Evolutionary conservation across 2,888 invertebrate genomes (phyloP).

Genomic region (Calliphora vomitoria): DNA sequence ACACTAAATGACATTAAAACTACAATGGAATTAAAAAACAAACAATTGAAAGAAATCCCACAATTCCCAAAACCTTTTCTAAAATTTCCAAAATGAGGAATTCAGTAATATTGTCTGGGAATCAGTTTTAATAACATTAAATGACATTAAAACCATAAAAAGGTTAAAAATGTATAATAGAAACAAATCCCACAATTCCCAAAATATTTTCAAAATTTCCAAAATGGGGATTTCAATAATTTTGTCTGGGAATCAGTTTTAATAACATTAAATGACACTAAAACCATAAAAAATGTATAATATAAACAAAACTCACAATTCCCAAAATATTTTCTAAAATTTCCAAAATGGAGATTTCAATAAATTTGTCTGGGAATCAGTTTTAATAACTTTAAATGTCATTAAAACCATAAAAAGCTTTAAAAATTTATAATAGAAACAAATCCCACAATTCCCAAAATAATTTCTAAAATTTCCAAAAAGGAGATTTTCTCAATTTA

Average conservation of each 20-base stretch:
- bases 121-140: neutral
- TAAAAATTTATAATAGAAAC: neutral
- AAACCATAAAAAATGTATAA: neutral
- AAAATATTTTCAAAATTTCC: neutral
- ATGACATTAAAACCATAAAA: neutral
- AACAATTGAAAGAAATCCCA: neutral
- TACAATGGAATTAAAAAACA: neutral
- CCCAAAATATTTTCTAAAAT: neutral
- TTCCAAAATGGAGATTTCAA: neutral
- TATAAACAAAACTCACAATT: neutral
- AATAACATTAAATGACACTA: neutral
- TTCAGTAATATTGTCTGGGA: neutral
- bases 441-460: neutral
- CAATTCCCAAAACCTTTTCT: neutral
- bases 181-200: neutral
- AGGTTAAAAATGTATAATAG: neutral
- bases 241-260: neutral
- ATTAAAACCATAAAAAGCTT: no score
- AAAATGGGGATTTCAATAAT: neutral
- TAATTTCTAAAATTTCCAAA: neutral
- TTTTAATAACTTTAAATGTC: neutral
- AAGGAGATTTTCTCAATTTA: neutral
- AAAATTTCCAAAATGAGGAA: neutral
- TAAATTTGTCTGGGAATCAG: neutral
- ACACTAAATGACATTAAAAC: neutral